Evolutionary conservation across 2,888 invertebrate species (phyloP).

Genomic region (Punctoribates punctum): DNA sequence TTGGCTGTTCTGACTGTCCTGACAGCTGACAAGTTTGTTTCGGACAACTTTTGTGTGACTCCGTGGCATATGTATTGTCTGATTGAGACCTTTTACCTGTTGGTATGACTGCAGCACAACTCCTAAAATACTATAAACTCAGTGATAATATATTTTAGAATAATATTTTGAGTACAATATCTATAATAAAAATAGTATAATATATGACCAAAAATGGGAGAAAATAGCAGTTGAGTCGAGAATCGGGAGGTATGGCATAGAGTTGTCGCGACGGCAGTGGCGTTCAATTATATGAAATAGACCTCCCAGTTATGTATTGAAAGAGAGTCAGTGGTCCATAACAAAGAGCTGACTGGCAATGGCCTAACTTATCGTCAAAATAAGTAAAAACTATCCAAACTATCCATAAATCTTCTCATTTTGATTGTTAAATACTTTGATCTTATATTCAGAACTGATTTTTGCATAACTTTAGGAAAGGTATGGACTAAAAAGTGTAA

Average conservation of each 20-base stretch:
- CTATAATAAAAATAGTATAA: slow-evolving; percentile 21
- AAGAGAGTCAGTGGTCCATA: slow-evolving; percentile 10
- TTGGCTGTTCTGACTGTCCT: no score
- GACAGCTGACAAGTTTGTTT: no score
- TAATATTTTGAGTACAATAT: slow-evolving; percentile 26
- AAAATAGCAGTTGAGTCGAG: neutral
- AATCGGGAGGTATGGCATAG: slow-evolving; percentile 1
- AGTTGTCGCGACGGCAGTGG: slow-evolving; percentile 8
- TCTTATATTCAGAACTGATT: neutral
- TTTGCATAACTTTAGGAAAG: neutral
- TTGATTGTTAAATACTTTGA: slow-evolving; percentile 14
- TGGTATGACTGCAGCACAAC: neutral
- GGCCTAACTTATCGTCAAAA: neutral
- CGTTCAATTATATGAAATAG: slow-evolving; percentile 28
- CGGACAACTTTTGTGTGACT: neutral
- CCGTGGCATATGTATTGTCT: slow-evolving; percentile 13
- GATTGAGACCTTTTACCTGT: slow-evolving; percentile 13
- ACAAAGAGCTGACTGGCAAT: slow-evolving; percentile 13
- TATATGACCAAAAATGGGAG: slow-evolving; percentile 10
- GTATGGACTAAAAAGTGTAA: slow-evolving; percentile 6
- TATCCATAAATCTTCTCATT: slow-evolving; percentile 16
- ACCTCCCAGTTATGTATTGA: slow-evolving; percentile 31
- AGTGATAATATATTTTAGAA: neutral
- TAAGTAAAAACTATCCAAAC: neutral
- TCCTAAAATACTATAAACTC: neutral